Evolutionary conservation across 2,113 vertebrate genomes (phyloP).

Genomic region (Podocnemis expansa): DNA sequence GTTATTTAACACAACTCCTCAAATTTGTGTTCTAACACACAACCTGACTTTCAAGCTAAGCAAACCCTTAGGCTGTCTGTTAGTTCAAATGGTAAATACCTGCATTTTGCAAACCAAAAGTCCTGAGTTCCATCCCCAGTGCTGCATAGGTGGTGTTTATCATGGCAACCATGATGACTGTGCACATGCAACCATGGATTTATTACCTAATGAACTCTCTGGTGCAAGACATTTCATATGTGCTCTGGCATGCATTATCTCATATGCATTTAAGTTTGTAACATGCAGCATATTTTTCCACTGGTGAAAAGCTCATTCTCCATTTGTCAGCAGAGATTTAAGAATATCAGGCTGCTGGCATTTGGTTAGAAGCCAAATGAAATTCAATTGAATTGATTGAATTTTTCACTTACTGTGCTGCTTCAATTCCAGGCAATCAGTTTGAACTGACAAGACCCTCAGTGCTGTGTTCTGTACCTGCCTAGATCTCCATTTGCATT

Average conservation of each 20-base stretch:
- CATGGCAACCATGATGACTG: neutral
- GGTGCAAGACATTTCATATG: neutral
- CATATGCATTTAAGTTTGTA: neutral
- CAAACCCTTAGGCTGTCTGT: neutral
- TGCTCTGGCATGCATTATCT: neutral
- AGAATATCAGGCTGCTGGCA: neutral
- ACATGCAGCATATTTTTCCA: neutral
- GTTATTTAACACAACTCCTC: neutral
- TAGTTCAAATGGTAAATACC: neutral
- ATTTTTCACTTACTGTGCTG: conserved; percentile 53
- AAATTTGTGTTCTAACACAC: accelerated
- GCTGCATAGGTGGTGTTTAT: neutral
- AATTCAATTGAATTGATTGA: conserved; percentile 50
- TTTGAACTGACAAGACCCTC: conserved; percentile 52
- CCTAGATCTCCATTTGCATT: conserved; percentile 23
- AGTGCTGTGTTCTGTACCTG: neutral
- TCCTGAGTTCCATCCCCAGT: neutral
- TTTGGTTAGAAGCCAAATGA: conserved; percentile 57
- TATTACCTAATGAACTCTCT: neutral
- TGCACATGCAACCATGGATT: neutral
- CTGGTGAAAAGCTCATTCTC: neutral
- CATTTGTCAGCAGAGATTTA: conserved; percentile 15
- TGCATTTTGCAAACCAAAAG: neutral
- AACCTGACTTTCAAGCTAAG: neutral
- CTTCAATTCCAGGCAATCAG: conserved; percentile 57